Evolutionary conservation across 2,888 invertebrate genomes (phyloP).

Genomic region (Sphaeridia pumilis): DNA sequence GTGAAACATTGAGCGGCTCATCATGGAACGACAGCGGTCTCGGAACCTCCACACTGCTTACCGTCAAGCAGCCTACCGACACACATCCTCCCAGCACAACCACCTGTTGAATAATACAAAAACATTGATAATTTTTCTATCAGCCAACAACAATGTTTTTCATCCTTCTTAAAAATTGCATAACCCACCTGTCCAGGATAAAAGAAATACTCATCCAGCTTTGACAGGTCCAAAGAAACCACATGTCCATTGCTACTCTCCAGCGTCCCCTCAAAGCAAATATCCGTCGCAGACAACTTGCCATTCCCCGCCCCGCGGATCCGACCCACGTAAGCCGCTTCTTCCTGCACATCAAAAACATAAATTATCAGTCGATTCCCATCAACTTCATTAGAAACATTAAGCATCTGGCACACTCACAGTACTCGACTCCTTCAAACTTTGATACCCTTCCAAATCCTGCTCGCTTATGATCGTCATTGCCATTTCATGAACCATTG

Average conservation of each 20-base stretch:
- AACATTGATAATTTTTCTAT: too few species aligned
- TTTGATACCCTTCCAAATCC: constrained; percentile 38
- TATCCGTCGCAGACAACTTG: constrained; percentile 56
- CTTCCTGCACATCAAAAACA: constrained; percentile 38
- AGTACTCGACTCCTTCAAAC: constrained; percentile 38
- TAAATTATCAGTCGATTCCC: too few species aligned
- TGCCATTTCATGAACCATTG: constrained; percentile 40
- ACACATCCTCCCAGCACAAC: constrained; percentile 63
- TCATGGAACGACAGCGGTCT: constrained; percentile 42
- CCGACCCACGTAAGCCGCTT: constrained; percentile 52
- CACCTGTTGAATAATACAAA: constrained; percentile 39
- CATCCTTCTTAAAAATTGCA: not conserved
- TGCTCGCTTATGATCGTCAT: constrained; percentile 38
- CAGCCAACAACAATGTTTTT: too few species aligned
- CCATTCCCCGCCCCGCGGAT: constrained; percentile 69
- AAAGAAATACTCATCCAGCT: constrained; percentile 51
- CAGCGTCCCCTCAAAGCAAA: constrained; percentile 55
- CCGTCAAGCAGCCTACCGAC: constrained; percentile 55
- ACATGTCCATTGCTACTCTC: constrained; percentile 40
- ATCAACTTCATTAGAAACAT: not conserved
- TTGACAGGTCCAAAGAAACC: constrained; percentile 44
- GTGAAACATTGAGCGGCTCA: constrained; percentile 41
- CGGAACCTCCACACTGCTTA: constrained; percentile 52
- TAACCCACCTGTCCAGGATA: constrained; percentile 57
- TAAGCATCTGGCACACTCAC: constrained; percentile 32